A percentile compares a stretch with the other conserved stretches of the same genome.
These are phyloP conservation scores for Tiliacea citrago DNA, from an alignment of 2,888 invertebrate species.

Conservation along the genomic window DNA sequence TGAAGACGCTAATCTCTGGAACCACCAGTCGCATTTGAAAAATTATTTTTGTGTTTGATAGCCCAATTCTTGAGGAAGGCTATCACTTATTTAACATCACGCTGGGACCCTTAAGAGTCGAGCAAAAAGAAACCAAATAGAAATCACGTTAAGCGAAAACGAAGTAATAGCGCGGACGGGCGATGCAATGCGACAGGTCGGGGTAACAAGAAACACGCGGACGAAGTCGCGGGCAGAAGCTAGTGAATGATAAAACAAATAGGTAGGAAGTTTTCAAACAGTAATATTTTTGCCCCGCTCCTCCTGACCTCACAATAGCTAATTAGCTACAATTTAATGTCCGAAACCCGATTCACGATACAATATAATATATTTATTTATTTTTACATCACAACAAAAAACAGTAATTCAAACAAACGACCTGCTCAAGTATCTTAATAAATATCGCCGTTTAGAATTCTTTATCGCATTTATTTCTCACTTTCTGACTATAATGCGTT, in stretches of 20 bases:
- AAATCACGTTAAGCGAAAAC: no score
- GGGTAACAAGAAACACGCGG: no score
- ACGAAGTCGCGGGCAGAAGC: no score
- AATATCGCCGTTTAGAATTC: constrained; percentile 41
- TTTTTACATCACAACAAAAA: constrained; percentile 34
- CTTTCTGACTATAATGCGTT: constrained; percentile 19
- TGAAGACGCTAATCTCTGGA: no score
- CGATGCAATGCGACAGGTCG: no score
- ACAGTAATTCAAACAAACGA: constrained; percentile 49
- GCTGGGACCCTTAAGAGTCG: no score
- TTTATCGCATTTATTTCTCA: constrained; percentile 35
- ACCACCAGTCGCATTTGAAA: no score
- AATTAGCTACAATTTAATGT: constrained; percentile 27
- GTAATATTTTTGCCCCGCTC: background rate
- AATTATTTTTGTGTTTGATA: no score
- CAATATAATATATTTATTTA: constrained; percentile 26
- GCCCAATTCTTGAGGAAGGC: no score
- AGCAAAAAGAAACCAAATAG: no score
- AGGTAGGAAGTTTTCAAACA: background rate
- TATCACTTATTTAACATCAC: no score
- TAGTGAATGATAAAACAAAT: constrained; percentile 1
- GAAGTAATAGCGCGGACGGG: no score
- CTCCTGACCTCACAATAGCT: constrained; percentile 10
- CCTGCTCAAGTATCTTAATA: constrained; percentile 43
- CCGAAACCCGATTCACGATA: constrained; percentile 5